Base-by-base conservation (phyloP, 2,113 vertebrate genomes). In the Poecilia latipinna region DNA sequence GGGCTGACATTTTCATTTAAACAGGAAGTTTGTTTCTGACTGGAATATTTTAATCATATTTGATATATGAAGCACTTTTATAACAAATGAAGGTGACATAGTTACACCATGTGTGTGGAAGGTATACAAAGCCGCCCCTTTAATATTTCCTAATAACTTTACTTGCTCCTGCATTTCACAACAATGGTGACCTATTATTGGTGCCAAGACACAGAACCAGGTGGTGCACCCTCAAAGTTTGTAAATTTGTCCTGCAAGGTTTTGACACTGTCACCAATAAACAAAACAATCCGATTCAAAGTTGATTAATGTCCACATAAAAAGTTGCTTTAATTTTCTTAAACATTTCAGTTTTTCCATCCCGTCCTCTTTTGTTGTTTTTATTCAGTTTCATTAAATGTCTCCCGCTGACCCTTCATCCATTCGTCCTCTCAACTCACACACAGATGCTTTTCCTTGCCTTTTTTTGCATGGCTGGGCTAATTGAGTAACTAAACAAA, bases 401-500 rank as follows among this genome's bases (percentile, higher is more conserved):
- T 82, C 78, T 12, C 26, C 89, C 87, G 22, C 71, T 64, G 68
- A 82, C 75, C 86, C 83, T 82, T 81, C 75, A 80, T 81, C 75
- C 67, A 73, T 48, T 24, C 32, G 4, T 84, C 82, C 91, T 90
- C 91, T 91, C 79, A 37, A 4, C 33, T 85, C 73, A 26, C 57
- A 37, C 68, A 39, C 65, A 24, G 28, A 13, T 63, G 24, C n/a
- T 77, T 35, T 65, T 61, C 93, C 92, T 87, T 92, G 93, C 93
- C 88, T 94, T 82, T 93, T 94, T 96, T 92, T 95, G 96, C 96
- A 95, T 95, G 94, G 93, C 93, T 96, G 95, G 94, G 93, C 96
- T 97, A 97, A 97, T 96, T 96, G 96, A 97, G 96, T 95, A 96
- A 96, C 96, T 96, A 96, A 98, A 97, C 96, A 97, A 97, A 97